Evolutionary conservation across 2,113 vertebrate species (phyloP).

Genomic region (Danionella cerebrum): DNA sequence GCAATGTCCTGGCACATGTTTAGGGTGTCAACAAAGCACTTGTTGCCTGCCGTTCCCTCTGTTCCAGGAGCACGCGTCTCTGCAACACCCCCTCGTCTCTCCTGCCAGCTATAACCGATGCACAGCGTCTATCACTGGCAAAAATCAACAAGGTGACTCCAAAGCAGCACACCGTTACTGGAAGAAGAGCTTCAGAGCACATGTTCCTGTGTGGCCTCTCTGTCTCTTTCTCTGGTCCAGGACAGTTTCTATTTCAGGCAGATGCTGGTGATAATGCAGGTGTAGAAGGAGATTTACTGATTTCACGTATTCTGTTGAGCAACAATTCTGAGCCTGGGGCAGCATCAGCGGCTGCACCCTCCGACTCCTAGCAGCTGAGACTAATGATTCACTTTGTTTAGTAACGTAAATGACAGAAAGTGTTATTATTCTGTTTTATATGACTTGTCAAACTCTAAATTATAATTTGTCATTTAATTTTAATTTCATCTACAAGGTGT

Average conservation of each 20-base stretch:
- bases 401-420: too few species aligned
- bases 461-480: too few species aligned
- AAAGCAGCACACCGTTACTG: background rate
- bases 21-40: conserved; percentile 48
- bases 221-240: background rate
- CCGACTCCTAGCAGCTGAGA: background rate
- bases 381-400: too few species aligned
- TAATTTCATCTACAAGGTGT: too few species aligned
- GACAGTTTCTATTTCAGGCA: conserved; percentile 24
- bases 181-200: background rate
- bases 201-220: background rate
- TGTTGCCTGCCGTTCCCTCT: conserved; percentile 39
- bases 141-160: too few species aligned
- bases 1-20: conserved; percentile 39
- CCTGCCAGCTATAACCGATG: background rate
- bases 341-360: background rate
- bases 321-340: conserved; percentile 18
- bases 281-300: conserved; percentile 43
- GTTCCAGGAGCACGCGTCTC: conserved; percentile 37
- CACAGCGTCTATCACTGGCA: background rate
- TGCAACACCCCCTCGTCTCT: conserved; percentile 23
- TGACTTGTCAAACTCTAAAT: too few species aligned
- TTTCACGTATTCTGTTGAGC: conserved; percentile 35
- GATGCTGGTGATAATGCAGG: conserved; percentile 42
- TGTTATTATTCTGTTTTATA: too few species aligned